Evolutionary conservation across 2,888 invertebrate species (phyloP), one percentile per base, ranked within the genome.

Genomic region (Hyles lineata): DNA sequence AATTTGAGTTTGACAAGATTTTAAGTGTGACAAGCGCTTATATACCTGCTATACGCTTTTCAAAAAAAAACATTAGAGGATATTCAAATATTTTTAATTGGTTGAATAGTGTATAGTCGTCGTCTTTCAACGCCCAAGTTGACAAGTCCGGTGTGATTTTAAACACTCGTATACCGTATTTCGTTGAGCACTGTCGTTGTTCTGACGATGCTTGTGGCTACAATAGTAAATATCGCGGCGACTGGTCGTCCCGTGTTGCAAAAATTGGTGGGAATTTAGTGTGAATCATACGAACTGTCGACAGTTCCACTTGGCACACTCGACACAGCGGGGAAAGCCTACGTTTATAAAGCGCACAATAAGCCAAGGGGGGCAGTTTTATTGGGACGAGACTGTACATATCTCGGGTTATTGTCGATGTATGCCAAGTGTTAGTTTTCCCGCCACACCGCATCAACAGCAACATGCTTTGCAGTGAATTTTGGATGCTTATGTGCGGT

Each of bases 121-220:
- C 67, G 50, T 50, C 15, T 17, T 25, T 29, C 19, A 19, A 17
- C 29, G 7, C 15, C 43, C 15, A 21, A 67, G n/a, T 19, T 67
- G 11, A 50, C 15, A 23, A 67, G 23, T 23, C 23, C 23, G 2
- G 15, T 17, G 23, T 25, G 50, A 67, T 23, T 67, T 17, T 7
- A 23, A 17, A 5, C 67, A 50, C 82, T 86, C 86, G 81, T 88
- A 85, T 84, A 86, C 86, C 83, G 59, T 85, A 77, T 71, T 85
- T 84, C 83, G 84, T 77, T 87, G 82, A 86, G 83, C 84, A 75
- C 74, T 79, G 79, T 89, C 85, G 84, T 88, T 84, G 83, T 83
- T 74, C 62, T 23, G 50, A 58, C 61, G 19, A 55, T 58, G 67
- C 67, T 7, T 43, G 19, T n/a, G 55, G 55, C 55, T 55, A 43